Evolutionary conservation across 2,888 invertebrate genomes (phyloP), one percentile per base, ranked within the genome.

Genomic region (Tenthredo amoena): DNA sequence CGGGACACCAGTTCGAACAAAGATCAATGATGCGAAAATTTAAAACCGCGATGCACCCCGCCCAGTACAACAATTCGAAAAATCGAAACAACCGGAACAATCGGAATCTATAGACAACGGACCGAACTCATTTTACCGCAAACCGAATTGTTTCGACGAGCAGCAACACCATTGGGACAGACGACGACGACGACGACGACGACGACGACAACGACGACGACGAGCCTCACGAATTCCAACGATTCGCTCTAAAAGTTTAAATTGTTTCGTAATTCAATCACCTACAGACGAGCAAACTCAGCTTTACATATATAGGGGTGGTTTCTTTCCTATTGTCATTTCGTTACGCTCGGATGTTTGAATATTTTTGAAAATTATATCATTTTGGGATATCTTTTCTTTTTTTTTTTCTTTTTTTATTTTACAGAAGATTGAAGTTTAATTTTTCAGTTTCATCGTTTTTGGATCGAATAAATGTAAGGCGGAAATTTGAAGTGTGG

Each of bases 241-340:
- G 62, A 81, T 58, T 81, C 81, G 81, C 62, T 81, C 12, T 26
- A 62, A 40, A 81, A 81, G 81, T 81, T 81, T 62, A 81, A 81
- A 81, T 81, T 81, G 81, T 81, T 81, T 62, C 37, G 81, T 81
- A 81, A 81, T 81, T 81, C 62, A 81, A 81, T 81, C 40, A 40
- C 81, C 21, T 40, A 37, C 62, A 62, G 81, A 81, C 43, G 37
- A 81, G 21, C 40, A 34, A 62, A 21, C 62, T 31, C 62, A 21
- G 21, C 40, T 40, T 10, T 37, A n/a, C 21, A 72, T 37, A 72
- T 37, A 72, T 40, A 37, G 31, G 1, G 31, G 9, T 55, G 31
- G 34, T 55, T 47, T 77, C 12, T 71, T 9, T 74, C 31, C 21
- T 74, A 21, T 40, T 74, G 12, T 31, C 7, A 77, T 77, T 77